These are phyloP conservation scores for Eubasilissa regina DNA, from an alignment of 1,140 invertebrate genomes.

Conservation along the genomic window DNA sequence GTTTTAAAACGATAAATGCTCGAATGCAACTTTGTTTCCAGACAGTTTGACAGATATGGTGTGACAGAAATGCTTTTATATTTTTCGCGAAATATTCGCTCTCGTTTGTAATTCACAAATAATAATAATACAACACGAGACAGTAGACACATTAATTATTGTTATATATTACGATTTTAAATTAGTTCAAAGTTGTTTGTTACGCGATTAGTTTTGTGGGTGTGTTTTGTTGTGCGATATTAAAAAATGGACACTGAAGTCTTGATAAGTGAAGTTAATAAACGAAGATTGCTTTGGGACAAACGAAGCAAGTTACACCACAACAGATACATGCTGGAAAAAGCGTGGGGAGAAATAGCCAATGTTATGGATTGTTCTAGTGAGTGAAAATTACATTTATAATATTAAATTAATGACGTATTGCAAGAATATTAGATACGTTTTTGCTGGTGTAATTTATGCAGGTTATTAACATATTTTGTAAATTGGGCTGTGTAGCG, in stretches of 20 bases:
- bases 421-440: too few species aligned
- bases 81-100: too few species aligned
- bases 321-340: slow-evolving; percentile 32
- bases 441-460: too few species aligned
- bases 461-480: too few species aligned
- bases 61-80: too few species aligned
- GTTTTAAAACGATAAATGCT: neutral
- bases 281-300: slow-evolving; percentile 42
- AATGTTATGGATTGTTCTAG: slow-evolving; percentile 47
- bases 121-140: neutral
- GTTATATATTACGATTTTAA: too few species aligned
- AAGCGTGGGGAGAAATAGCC: slow-evolving; percentile 41
- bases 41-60: too few species aligned
- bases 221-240: neutral
- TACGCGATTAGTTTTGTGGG: slow-evolving; percentile 1
- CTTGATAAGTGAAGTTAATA: slow-evolving; percentile 42
- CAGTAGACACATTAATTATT: too few species aligned
- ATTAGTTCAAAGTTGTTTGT: neutral
- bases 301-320: slow-evolving; percentile 30
- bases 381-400: slow-evolving; percentile 7
- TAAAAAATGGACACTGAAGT: slow-evolving; percentile 41
- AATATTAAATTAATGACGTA: neutral
- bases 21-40: too few species aligned
- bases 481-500: too few species aligned
- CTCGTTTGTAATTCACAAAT: neutral